These are phyloP conservation scores for Dioctria rufipes DNA, from an alignment of 2,888 invertebrate genomes.

Conservation along the genomic window DNA sequence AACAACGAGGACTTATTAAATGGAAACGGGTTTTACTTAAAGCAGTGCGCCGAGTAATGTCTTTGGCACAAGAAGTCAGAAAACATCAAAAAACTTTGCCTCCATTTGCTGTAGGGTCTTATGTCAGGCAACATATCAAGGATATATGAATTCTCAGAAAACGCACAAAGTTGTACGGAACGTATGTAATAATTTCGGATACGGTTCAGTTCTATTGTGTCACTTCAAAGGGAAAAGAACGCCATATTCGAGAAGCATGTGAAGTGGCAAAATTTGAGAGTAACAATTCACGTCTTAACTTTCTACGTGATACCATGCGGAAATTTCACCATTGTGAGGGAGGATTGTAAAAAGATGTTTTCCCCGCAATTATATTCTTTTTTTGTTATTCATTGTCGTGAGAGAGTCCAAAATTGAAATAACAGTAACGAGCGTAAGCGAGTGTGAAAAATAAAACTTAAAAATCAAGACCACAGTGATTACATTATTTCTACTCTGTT, in stretches of 20 bases:
- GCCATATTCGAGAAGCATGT: not conserved
- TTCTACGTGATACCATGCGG: conserved; percentile 3
- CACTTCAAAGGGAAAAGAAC: conserved; percentile 21
- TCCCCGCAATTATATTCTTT: no score
- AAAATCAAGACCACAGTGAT: no score
- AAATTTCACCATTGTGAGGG: conserved; percentile 19
- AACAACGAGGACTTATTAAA: conserved; percentile 37
- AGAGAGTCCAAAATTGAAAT: no score
- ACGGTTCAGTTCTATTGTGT: not conserved
- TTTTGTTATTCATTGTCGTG: no score
- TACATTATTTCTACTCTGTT: no score
- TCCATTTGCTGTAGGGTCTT: not conserved
- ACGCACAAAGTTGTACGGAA: not conserved
- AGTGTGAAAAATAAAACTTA: no score
- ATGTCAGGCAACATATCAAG: not conserved
- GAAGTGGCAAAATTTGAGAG: conserved; percentile 43
- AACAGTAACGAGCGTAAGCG: no score
- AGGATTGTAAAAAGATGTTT: not conserved
- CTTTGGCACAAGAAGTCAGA: not conserved
- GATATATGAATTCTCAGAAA: no score
- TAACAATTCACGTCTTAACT: conserved; percentile 13
- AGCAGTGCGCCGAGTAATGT: conserved; percentile 13
- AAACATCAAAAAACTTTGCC: not conserved
- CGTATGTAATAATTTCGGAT: not conserved
- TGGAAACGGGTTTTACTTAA: conserved; percentile 12